These are phyloP conservation scores for Deilephila porcellus DNA, from an alignment of 2,888 invertebrate species.

Conservation along the genomic window DNA sequence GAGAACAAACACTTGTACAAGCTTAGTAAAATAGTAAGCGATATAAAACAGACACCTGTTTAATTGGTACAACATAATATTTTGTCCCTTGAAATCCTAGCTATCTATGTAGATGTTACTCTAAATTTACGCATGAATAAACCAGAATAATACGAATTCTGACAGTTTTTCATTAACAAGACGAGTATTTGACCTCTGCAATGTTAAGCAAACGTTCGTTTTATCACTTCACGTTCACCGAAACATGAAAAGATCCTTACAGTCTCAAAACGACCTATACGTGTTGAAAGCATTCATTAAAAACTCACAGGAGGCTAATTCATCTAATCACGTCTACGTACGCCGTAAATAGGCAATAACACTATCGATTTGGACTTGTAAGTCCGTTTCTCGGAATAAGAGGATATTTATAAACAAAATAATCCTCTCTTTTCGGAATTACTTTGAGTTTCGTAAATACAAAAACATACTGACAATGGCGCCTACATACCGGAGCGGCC, in stretches of 20 bases:
- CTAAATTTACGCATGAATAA: not conserved
- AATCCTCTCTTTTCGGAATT: constrained; percentile 21
- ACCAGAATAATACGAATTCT: not conserved
- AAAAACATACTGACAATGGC: constrained; percentile 35
- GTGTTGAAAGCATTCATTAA: not conserved
- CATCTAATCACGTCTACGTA: not conserved
- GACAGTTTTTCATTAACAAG: constrained; percentile 1
- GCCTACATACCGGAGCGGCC: constrained; percentile 37
- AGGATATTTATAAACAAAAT: constrained; percentile 8
- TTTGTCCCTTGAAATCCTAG: too few relatives aligned
- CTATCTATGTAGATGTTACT: too few relatives aligned
- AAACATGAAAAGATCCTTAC: constrained; percentile 1
- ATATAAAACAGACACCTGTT: too few relatives aligned
- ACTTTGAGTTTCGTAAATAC: constrained; percentile 25
- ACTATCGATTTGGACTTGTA: constrained; percentile 2
- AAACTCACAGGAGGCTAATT: constrained; percentile 9
- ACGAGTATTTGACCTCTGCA: constrained; percentile 3
- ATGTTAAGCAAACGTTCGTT: not conserved
- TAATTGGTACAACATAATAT: too few relatives aligned
- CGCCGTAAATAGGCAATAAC: not conserved
- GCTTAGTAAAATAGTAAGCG: too few relatives aligned
- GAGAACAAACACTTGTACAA: too few relatives aligned
- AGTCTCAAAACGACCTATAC: not conserved
- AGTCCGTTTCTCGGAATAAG: constrained; percentile 15
- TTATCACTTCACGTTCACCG: not conserved